Evolutionary conservation across 2,888 invertebrate species (phyloP), one percentile per base, ranked within the genome.

Genomic region (Lysandra coridon): DNA sequence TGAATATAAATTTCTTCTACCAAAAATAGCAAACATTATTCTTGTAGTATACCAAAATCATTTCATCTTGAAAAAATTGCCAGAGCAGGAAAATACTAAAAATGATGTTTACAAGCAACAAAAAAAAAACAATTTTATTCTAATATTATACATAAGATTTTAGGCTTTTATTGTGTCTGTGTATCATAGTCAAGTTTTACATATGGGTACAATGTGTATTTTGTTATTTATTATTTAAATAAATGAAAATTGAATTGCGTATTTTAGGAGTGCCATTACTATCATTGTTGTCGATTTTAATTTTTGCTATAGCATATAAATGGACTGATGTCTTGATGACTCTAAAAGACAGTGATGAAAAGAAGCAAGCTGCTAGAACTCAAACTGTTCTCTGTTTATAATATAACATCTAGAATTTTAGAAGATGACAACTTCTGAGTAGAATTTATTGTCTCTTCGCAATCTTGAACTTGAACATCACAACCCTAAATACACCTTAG

Each of bases 261-360:
- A 69, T 37, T 69, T 69, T 69, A 69, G 33, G 69, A 33, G 69
- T 69, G 69, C 69, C 69, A 69, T 69, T 69, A 33, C 30, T 69
- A 33, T 69, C 4, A 69, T 30, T 64, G 64, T 64, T 64, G 33
- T 69, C 10, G 14, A 33, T 12, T 30, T 30, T 30, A 30, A 17
- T 17, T 17, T 12, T 14, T 64, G 62, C 30, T 69, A 69, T 33
- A 69, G 33, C 69, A 37, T 17, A 37, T 4, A 4, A 37, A 37
- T 69, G 69, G 69, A 37, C 33, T 33, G 33, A 57, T 57, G 57
- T 4, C 33, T 69, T 30, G 30, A 49, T 44, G 60, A 64, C 30
- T 64, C 23, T 30, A 7, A 12, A 30, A 64, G 12, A 64, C 12
- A 12, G 30, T 12, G n/a, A 64, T 30, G 30, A 3, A 1, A 30